Base-by-base conservation (phyloP, 2,797 vertebrate genomes). In the Eutrigla gurnardus region DNA sequence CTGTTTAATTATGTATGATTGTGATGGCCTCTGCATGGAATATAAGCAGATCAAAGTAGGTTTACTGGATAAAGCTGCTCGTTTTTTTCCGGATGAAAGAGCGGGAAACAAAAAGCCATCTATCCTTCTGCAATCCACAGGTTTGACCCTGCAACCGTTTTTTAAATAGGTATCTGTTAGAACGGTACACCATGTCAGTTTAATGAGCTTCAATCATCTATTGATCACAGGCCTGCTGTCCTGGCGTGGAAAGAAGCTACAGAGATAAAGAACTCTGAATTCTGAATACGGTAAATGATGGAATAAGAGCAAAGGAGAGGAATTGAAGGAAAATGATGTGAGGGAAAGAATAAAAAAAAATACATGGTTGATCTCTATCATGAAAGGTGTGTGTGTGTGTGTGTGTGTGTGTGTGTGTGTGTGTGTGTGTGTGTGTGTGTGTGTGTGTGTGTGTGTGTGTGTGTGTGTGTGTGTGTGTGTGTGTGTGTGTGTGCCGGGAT, bases 201-300 rank as follows among this genome's bases (percentile, higher is more conserved):
- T 77, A 83, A 85, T 50, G 36, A 73, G 69, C 77, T 90, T 90
- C 80, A 91, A 90, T 91, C 86, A 86, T 73, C 65, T 52, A 86
- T 83, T 83, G 89, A 90, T 88, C 77, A 77, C 71, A 78, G 7
- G 72, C 70, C 77, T 47, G 9, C 70, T 76, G 73, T 43, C 54
- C 65, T 76, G 70, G 36, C 66, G 63, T 64, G 73, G 13, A 43
- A 49, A 13, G 25, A 78, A 75, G 50, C 60, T 46, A 4, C 52
- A 3, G 64, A 75, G 72, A 79, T 70, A 37, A 59, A 78, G 58
- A 84, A 70, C 60, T 70, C 62, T 78, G 77, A 25, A 25, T 25
- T 25, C 57, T 75, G 52, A 78, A 71, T 71, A 75, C 4, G 25
- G n/a, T 11, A 11, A 65, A 77, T 74, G 71, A 88, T 65, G 35